phyloP scores from a whole-genome alignment of 2,888 invertebrate genomes.

The Spicauda simplicius region DNA sequence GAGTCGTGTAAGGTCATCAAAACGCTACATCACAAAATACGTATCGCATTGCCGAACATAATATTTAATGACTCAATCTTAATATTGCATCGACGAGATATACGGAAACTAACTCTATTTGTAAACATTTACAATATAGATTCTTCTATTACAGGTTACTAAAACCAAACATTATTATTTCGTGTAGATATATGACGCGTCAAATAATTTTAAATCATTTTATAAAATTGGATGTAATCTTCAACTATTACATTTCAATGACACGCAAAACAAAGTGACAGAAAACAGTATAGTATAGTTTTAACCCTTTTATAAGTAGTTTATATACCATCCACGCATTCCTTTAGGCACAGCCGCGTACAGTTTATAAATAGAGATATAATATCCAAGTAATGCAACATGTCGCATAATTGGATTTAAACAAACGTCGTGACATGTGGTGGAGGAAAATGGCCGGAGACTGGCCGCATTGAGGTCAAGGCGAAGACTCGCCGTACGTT shows the following conservation, averaged over 20 bases:
- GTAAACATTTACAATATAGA: background rate
- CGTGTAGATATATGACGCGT: too few species aligned
- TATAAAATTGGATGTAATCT: too few species aligned
- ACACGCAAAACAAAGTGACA: background rate
- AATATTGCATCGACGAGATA: background rate
- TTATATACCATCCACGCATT: background rate
- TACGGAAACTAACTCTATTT: background rate
- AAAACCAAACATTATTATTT: background rate
- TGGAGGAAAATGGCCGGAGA: slow-evolving; percentile 49
- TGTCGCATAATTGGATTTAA: slow-evolving; percentile 35
- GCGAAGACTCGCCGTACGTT: slow-evolving; percentile 51
- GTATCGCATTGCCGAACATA: background rate
- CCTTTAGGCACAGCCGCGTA: background rate
- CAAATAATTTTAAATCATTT: background rate
- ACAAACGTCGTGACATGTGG: slow-evolving; percentile 46
- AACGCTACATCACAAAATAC: background rate
- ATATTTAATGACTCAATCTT: background rate
- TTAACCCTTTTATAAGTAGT: background rate
- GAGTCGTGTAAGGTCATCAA: slow-evolving; percentile 18
- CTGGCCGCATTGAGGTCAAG: slow-evolving; percentile 70
- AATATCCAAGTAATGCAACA: slow-evolving; percentile 24
- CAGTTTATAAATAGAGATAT: slow-evolving; percentile 16
- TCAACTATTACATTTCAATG: background rate
- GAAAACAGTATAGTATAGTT: background rate
- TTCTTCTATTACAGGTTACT: background rate